Base-by-base conservation (phyloP, 2,888 invertebrate species). In the Catocala sponsa region DNA sequence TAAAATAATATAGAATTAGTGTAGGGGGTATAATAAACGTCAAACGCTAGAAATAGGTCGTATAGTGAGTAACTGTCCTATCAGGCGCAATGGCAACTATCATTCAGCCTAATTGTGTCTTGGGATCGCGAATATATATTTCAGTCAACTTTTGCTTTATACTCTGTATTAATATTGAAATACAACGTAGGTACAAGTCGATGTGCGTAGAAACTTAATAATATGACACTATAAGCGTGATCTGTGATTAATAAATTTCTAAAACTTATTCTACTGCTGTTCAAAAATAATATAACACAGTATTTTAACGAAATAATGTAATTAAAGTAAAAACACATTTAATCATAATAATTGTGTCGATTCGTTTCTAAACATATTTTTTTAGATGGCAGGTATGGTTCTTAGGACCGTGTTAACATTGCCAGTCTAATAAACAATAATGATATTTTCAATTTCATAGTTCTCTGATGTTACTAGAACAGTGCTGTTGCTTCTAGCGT, bases 401-500 rank as follows among this genome's bases (percentile, higher is more conserved):
- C 9, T 25, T 56, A 33, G n/a, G 44, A 60, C 33, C 49, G 25
- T 25, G 25, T 25, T 25, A 25, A 49, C 47, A 53, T 66, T 59
- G 33, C 49, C 62, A 66, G 48, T 56, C n/a, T 60, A 55, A 55
- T 53, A 58, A 15, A 59, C 57, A 42, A 52, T 63, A 46, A 59
- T 57, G 6, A 38, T 59, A 55, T 70, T 72, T 74, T 62, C 58
- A 55, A 63, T 62, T 59, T 55, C 46, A 63, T 61, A 63, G 59
- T 61, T 48, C 6, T 59, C 62, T 57, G 44, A 58, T 60, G 59
- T 65, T 72, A 67, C 67, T 76, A 77, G 67, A 70, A 77, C 81
- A 79, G 74, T 81, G 76, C 75, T 82, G 79, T 84, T 82, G 85
- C 86, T 87, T 87, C 80, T 85, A 86, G 80, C 70, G 71, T 86